phyloP scores from a whole-genome alignment of 2,113 vertebrate species.

The Nibea albiflora region DNA sequence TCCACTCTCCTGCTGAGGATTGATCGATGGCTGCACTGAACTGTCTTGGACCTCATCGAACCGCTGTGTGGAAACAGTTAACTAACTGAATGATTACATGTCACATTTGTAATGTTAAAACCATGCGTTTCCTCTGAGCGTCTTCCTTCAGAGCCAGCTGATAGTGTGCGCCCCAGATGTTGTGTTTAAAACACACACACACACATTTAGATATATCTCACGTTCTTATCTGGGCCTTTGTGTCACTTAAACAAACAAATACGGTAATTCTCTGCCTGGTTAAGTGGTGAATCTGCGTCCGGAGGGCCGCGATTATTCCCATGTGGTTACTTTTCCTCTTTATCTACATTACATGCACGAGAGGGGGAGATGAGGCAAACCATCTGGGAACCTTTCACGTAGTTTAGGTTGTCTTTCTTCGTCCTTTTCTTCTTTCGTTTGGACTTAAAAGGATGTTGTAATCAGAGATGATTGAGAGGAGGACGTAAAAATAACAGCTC shows the following conservation, averaged over 20 bases:
- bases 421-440: slow-evolving; percentile 18
- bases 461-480: slow-evolving; percentile 20
- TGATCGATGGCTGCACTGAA: not conserved
- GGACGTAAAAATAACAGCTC: slow-evolving; percentile 33
- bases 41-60: not conserved
- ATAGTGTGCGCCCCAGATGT: slow-evolving; percentile 68
- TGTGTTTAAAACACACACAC: not conserved
- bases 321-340: not conserved
- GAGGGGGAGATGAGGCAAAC: slow-evolving; percentile 26
- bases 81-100: slow-evolving; percentile 28
- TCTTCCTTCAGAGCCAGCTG: slow-evolving; percentile 32
- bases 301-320: not conserved
- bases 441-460: slow-evolving; percentile 12
- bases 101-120: slow-evolving; percentile 48
- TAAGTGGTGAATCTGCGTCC: not conserved
- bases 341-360: slow-evolving; percentile 6
- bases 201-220: not conserved
- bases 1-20: not conserved
- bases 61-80: slow-evolving; percentile 47
- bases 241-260: slow-evolving; percentile 31
- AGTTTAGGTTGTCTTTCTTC: not conserved
- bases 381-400: slow-evolving; percentile 65
- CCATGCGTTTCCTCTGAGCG: slow-evolving; percentile 23
- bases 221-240: slow-evolving; percentile 17
- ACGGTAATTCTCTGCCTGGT: not conserved